Evolutionary conservation across 2,888 invertebrate genomes (phyloP), one percentile per base, ranked within the genome.

Genomic region (Drosophila tanythrix): DNA sequence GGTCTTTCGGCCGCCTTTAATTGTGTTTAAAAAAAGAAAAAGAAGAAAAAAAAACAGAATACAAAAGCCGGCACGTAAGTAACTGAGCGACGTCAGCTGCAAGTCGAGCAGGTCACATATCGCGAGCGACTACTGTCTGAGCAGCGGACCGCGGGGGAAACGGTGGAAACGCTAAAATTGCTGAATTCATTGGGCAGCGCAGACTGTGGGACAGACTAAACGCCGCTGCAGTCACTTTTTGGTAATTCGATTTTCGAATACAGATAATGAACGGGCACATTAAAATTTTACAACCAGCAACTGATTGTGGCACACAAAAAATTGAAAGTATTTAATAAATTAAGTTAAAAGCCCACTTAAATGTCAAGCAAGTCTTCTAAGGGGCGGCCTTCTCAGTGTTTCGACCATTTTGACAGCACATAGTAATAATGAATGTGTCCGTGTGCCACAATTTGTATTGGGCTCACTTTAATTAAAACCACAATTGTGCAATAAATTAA

Each of bases 161-260:
- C 5, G 53, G 8, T 46, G 33, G 35, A 21, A 52, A 21, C 3
- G 18, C 18, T 35, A 18, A 36, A 36, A 25, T 52, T 52, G 46
- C 46, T 46, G 46, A 46, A 46, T 33, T 52, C 35, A 36, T 70
- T 57, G 55, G 63, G 21, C 38, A 31, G 25, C 10, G 1, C 3
- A 38, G 38, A 18, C 35, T 13, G 43, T 4, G 15, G 18, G 46
- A 36, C 59, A 33, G 40, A n/a, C 57, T 53, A 63, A 62, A 74
- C 67, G 74, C 65, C 53, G 55, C 68, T 73, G 83, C 85, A 85
- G 74, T 79, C 83, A 88, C 86, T 85, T 83, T 83, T 82, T 79
- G 76, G 84, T 89, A 89, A 89, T 89, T 90, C 83, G 89, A 89
- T 89, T 88, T 79, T 85, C 75, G 79, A 89, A 75, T 82, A 74